Base-by-base conservation (phyloP, 2,797 vertebrate genomes). In the Takifugu ocellatus region DNA sequence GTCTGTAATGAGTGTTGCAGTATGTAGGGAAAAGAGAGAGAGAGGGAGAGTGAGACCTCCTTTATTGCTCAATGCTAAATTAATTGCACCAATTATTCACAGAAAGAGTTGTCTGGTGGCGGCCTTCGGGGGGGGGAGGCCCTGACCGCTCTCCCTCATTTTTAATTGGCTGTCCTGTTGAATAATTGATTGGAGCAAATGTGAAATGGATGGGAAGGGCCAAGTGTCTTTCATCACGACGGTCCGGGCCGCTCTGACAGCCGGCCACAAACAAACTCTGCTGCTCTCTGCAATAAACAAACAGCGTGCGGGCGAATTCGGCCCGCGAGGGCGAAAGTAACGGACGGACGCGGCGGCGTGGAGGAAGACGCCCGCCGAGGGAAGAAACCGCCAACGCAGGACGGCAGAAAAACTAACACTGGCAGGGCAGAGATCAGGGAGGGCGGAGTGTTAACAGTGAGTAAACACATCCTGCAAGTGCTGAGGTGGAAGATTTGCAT, bases 21-120 rank as follows among this genome's bases (percentile, higher is more conserved):
- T 68, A 77, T 75, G 81, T 74, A 66, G 76, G 67, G 68, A 59
- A 29, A 54, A 51, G 61, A 59, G 54, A 58, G 65, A 56, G 78
- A 60, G 71, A 66, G 24, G 75, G 75, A 76, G 84, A 87, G 84
- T 84, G 85, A 88, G 84, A 86, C 87, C 83, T 87, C 84, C 86
- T 89, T 87, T 90, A 89, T 87, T 91, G 87, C 88, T 89, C 89
- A 90, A 90, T 89, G 87, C 87, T 90, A 91, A 91, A 91, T 91
- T 90, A 91, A 91, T 91, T 91, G 90, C 89, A 91, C 90, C 90
- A 90, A 90, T 91, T 91, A 91, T 90, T 90, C 90, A 90, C 86
- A 49, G 81, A 84, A 87, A 89, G 90, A 89, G 87, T 90, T 90
- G 90, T 89, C 87, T 89, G 79, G 85, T 88, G 88, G 77, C 75